Conservation (phyloP, 1,140 invertebrate species). For the Stegodyphus mimosarum region DNA sequence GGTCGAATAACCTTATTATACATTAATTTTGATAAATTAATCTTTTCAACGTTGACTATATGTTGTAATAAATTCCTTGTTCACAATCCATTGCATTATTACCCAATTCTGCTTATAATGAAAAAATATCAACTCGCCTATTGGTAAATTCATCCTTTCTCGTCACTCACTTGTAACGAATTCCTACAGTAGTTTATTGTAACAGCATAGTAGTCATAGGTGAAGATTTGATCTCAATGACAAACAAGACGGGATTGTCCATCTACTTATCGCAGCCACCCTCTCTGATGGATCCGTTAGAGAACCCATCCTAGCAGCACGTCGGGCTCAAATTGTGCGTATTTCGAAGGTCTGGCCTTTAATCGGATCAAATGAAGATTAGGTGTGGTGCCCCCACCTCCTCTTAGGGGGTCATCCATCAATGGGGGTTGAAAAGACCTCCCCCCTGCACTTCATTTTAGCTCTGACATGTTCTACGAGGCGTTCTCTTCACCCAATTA, state of each 20-base stretch:
- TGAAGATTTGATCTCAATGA: constrained; percentile 37
- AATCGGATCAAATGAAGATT: constrained; percentile 60
- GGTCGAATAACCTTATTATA: no score
- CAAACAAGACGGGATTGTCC: constrained; percentile 41
- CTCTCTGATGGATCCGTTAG: constrained; percentile 39
- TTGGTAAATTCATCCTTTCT: neutral
- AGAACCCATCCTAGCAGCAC: constrained; percentile 19
- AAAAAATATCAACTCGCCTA: neutral
- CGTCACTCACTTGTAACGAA: neutral
- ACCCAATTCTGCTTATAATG: neutral
- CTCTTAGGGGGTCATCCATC: constrained; percentile 51
- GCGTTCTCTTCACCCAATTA: constrained; percentile 52
- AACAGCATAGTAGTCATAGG: neutral
- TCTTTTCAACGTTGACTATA: no score
- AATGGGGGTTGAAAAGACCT: constrained; percentile 26
- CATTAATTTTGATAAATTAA: no score
- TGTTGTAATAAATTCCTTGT: no score
- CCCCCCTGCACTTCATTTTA: constrained; percentile 46
- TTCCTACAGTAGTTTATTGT: no score
- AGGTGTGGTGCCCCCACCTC: constrained; percentile 26
- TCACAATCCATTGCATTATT: no score
- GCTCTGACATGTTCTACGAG: constrained; percentile 49
- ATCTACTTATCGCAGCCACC: constrained; percentile 16
- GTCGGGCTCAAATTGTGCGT: constrained; percentile 52
- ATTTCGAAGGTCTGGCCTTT: constrained; percentile 38